Conservation (phyloP, 2,797 vertebrate genomes). For the Parambassis ranga region DNA sequence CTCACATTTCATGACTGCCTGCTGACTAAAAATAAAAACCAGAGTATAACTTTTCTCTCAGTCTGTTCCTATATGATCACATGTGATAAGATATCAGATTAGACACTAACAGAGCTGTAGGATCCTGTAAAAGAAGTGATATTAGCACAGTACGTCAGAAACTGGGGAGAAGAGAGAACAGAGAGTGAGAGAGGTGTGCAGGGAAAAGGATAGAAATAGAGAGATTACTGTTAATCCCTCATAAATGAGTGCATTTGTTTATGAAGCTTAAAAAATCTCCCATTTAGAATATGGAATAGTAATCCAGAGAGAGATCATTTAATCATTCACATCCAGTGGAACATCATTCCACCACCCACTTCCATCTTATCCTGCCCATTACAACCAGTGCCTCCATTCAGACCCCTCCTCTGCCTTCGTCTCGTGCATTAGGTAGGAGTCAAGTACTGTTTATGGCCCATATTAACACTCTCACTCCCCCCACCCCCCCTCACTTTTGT, state of each 20-base stretch:
- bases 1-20: constrained; percentile 8
- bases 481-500: too few relatives aligned
- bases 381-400: constrained; percentile 49
- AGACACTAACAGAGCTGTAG: not conserved
- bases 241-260: constrained; percentile 86
- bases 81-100: constrained; percentile 3
- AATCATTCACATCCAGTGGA: constrained; percentile 72
- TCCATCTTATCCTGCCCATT: constrained; percentile 60
- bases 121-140: constrained; percentile 21
- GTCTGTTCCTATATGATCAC: not conserved
- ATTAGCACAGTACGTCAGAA: constrained; percentile 20
- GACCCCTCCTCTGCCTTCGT: constrained; percentile 16
- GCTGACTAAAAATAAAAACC: constrained; percentile 20
- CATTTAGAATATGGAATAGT: constrained; percentile 87
- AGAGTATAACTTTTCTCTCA: not conserved
- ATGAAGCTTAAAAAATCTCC: constrained; percentile 83
- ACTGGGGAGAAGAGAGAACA: constrained; percentile 24
- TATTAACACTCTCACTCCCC: constrained; percentile 74
- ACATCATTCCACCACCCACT: constrained; percentile 45
- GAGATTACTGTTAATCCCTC: constrained; percentile 84
- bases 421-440: constrained; percentile 53
- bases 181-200: constrained; percentile 33
- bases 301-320: constrained; percentile 80
- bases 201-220: constrained; percentile 72
- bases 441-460: constrained; percentile 54